phyloP scores from a whole-genome alignment of 2,797 vertebrate genomes.

The Mormyrops attenuatus region DNA sequence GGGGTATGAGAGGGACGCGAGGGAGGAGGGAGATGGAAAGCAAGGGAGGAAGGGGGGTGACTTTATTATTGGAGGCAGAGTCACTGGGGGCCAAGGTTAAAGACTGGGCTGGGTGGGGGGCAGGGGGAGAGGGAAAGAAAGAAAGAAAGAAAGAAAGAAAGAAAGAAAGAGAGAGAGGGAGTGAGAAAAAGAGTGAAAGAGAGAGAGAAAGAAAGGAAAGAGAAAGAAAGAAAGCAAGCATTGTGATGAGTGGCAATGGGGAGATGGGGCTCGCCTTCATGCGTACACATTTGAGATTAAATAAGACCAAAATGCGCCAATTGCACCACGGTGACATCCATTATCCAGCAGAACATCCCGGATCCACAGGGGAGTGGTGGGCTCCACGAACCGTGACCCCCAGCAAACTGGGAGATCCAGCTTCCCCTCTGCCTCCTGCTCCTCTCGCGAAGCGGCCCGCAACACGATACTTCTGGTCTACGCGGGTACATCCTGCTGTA shows the following conservation, averaged over 20 bases:
- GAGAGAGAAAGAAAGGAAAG: conserved; percentile 58
- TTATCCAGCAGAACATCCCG: not conserved
- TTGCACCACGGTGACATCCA: not conserved
- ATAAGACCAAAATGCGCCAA: not conserved
- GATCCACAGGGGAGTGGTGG: not conserved
- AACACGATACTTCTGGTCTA: not conserved
- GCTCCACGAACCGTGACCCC: not conserved
- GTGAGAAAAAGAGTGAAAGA: conserved; percentile 57
- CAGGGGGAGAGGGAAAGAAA: conserved; percentile 32
- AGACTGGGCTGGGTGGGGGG: conserved; percentile 47
- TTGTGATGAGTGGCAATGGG: conserved; percentile 18
- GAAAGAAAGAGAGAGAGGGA: conserved; percentile 20
- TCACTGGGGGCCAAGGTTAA: conserved; percentile 71
- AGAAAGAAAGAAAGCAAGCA: conserved; percentile 37
- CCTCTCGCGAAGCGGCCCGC: not conserved
- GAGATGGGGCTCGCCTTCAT: not conserved
- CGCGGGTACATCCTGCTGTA: conserved; percentile 29
- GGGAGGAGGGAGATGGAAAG: conserved; percentile 11
- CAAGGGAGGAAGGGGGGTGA: conserved; percentile 36
- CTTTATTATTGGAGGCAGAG: conserved; percentile 65
- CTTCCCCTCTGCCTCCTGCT: not conserved
- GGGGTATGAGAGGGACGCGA: conserved; percentile 31
- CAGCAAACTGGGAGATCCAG: not conserved
- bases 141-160: conserved; percentile 14
- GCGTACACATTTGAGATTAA: not conserved